Evolutionary conservation across 2,113 vertebrate genomes (phyloP).

Genomic region (Raphicerus campestris): DNA sequence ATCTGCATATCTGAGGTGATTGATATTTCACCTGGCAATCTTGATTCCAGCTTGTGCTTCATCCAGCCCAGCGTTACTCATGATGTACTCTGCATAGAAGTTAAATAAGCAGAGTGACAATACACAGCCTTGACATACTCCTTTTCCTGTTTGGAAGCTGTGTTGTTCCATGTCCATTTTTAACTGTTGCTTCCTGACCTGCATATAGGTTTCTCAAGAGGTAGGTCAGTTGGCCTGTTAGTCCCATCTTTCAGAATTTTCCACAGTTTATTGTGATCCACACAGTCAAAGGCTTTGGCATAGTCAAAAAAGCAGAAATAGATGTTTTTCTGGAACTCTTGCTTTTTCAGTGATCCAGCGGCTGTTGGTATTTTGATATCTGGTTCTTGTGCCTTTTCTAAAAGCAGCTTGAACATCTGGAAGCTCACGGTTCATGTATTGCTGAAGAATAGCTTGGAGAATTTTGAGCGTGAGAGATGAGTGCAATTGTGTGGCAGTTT

Average conservation of each 20-base stretch:
- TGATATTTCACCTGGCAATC: background rate
- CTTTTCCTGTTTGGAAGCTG: background rate
- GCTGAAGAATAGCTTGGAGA: background rate
- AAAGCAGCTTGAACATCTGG: background rate
- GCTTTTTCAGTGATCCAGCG: too few relatives aligned
- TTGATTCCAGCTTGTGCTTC: background rate
- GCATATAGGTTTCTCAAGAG: background rate
- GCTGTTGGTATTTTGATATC: too few relatives aligned
- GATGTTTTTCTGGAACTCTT: too few relatives aligned
- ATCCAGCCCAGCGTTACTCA: background rate
- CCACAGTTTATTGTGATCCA: too few relatives aligned
- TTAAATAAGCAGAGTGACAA: background rate
- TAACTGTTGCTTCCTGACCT: background rate
- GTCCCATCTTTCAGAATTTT: too few relatives aligned
- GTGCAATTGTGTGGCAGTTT: background rate
- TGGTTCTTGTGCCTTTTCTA: background rate
- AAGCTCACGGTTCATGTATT: background rate
- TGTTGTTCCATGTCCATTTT: background rate
- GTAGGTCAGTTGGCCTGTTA: too few relatives aligned
- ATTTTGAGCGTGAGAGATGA: background rate
- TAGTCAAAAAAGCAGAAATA: too few relatives aligned
- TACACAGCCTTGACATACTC: background rate
- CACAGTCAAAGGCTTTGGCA: too few relatives aligned
- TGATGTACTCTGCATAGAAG: background rate
- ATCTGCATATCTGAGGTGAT: background rate